Evolutionary conservation across 2,797 vertebrate genomes (phyloP).

Genomic region (Spinus pinus): DNA sequence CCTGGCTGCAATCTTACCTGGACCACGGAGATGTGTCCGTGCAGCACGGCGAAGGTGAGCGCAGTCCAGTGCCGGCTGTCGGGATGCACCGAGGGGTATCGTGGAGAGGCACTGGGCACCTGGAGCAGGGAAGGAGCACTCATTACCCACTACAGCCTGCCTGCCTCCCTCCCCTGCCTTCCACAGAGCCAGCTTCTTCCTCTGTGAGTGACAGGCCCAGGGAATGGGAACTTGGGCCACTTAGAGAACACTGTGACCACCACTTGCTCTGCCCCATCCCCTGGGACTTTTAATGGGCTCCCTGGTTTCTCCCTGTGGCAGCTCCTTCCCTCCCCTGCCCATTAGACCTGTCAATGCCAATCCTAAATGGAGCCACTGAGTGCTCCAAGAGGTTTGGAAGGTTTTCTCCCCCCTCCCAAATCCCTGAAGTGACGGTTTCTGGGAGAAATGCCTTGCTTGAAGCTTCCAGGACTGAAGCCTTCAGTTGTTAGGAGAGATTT

Average conservation of each 20-base stretch:
- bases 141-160: not conserved
- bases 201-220: not conserved
- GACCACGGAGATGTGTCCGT: conserved; percentile 95
- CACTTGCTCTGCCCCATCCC: not conserved
- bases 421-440: not conserved
- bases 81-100: conserved; percentile 89
- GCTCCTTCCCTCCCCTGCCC: not conserved
- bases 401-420: not conserved
- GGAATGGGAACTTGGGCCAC: not conserved
- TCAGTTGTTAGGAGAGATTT: not conserved
- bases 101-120: conserved; percentile 87
- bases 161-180: not conserved
- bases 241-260: not conserved
- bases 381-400: not conserved
- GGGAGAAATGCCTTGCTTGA: not conserved
- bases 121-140: conserved; percentile 35
- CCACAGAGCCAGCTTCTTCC: not conserved
- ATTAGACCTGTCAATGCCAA: not conserved
- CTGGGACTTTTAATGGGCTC: not conserved
- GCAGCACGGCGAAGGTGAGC: conserved; percentile 91
- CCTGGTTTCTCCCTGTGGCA: not conserved
- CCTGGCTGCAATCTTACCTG: conserved; percentile 78
- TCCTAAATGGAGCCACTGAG: not conserved
- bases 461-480: not conserved
- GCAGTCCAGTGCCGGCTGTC: conserved; percentile 96